Evolutionary conservation across 2,113 vertebrate species (phyloP).

Genomic region (Ceyx margarethae): DNA sequence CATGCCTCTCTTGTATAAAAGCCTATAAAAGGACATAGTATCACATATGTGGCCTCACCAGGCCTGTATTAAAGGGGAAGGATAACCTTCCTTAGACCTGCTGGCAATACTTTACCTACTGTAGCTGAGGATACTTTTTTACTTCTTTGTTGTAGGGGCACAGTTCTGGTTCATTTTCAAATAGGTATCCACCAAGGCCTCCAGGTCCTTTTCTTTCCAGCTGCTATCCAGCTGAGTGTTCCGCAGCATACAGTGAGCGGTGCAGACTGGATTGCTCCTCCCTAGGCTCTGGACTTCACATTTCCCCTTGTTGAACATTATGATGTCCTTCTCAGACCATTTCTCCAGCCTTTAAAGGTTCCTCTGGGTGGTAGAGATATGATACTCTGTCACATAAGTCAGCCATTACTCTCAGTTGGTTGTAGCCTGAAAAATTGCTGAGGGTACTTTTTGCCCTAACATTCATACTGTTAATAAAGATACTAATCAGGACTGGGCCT

Average conservation of each 20-base stretch:
- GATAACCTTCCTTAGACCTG: background rate
- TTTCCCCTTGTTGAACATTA: background rate
- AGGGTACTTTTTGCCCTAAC: no score
- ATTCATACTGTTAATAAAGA: background rate
- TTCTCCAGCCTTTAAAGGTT: background rate
- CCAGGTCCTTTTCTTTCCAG: background rate
- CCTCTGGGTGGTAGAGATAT: background rate
- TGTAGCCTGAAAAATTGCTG: background rate
- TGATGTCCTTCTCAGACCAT: background rate
- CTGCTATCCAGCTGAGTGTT: background rate
- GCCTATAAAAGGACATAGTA: fast-evolving
- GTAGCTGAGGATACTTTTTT: background rate
- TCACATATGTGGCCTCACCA: background rate
- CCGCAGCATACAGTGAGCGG: background rate
- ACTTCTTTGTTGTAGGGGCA: background rate
- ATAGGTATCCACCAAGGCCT: background rate
- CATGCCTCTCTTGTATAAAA: background rate
- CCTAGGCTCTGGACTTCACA: background rate
- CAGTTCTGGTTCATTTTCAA: background rate
- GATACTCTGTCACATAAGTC: background rate
- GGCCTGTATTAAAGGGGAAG: background rate
- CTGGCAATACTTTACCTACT: background rate
- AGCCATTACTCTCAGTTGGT: fast-evolving
- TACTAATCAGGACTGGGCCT: background rate
- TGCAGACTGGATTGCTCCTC: background rate